These are phyloP conservation scores for Molossus molossus DNA, from an alignment of 2,797 vertebrate species.

Conservation along the genomic window DNA sequence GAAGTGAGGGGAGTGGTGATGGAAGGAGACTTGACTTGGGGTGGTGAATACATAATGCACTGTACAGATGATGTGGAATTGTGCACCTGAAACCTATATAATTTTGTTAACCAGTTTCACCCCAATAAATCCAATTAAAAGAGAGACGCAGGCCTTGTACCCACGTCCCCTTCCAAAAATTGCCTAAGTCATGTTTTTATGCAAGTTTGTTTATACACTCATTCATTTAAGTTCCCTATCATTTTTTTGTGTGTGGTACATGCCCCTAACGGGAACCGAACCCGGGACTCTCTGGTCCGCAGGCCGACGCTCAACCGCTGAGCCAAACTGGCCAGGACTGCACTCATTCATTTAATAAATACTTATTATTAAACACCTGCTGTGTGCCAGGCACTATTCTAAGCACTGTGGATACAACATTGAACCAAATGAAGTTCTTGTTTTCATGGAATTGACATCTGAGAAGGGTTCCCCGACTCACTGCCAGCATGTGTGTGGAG, in stretches of 20 bases:
- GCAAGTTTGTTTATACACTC: background rate
- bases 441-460: background rate
- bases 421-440: background rate
- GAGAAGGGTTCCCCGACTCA: background rate
- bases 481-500: background rate
- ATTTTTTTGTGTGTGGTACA: too few species aligned
- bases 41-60: too few species aligned
- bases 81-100: too few species aligned
- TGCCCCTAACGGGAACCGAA: too few species aligned
- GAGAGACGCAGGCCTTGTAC: background rate
- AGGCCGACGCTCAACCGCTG: too few species aligned
- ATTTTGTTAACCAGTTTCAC: too few species aligned
- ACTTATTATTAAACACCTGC: background rate
- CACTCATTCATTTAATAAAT: background rate
- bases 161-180: background rate
- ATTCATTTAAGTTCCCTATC: background rate
- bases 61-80: too few species aligned
- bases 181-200: background rate
- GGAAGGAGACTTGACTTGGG: too few species aligned
- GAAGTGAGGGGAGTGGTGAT: background rate
- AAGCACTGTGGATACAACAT: background rate
- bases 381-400: background rate
- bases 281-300: too few species aligned
- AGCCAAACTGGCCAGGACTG: background rate
- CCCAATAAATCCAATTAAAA: too few species aligned